Base-by-base conservation (phyloP, 1,140 invertebrate species). In the Drosophila asahinai region DNA sequence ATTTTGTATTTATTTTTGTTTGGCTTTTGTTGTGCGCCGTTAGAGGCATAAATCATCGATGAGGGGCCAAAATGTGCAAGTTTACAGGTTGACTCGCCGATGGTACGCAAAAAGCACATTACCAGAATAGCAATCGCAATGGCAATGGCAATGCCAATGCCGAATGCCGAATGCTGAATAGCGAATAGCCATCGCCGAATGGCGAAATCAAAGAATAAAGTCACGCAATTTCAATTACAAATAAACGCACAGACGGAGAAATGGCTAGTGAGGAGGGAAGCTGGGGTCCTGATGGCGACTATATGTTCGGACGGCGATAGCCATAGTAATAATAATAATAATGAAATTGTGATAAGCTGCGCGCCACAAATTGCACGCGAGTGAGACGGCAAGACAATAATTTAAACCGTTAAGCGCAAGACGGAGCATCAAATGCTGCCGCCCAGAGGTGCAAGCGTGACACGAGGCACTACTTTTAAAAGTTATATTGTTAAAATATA, bases 151-250 rank as follows among this genome's bases (percentile, higher is more conserved):
- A 62, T 75, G 77, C 47, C 60, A 65, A 65, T 78, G 74, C 19
- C 67, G 19, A 77, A 82, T 64, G 63, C 11, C 19, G 54, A 57
- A 57, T 57, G 7, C 5, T 40, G 27, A 54, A 36, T 54, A 19
- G 51, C 12, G 27, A 52, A 52, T 17, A 52, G 51, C 27, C 9
- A 55, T 15, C 6, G 47, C 45, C 66, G 54, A 76, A 80, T 76
- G 60, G 84, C 65, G 75, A 84, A 89, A 81, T 84, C 81, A 79
- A 89, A 89, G 84, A 84, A 89, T 89, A 90, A 89, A 89, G 84
- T 89, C 84, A 89, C 84, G 84, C 84, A 90, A 89, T 89, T 89
- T 89, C 84, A 89, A 89, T 89, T 89, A 89, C 86, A 89, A 84
- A 77, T 78, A 81, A 80, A 77, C 77, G 72, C 68, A 76, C 63